Base-by-base conservation (phyloP, 2,797 vertebrate genomes). In the Acridotheres tristis region DNA sequence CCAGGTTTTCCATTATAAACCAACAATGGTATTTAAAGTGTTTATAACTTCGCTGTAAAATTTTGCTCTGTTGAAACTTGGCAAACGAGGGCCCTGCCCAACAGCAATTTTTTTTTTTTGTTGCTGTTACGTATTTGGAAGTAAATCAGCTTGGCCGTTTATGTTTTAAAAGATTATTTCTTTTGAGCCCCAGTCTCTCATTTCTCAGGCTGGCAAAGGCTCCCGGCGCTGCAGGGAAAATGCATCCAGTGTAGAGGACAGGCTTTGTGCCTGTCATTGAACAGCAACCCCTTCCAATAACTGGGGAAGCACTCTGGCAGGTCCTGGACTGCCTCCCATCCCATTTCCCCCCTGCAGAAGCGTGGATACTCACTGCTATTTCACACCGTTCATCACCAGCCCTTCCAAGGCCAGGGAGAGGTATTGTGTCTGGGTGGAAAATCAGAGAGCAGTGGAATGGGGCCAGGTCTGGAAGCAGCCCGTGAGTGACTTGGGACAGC, bases 91-190 rank as follows among this genome's bases (percentile, higher is more conserved):
- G 86, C 47, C 51, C 36, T 95, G 77, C 93, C 95, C 88, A 74
- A 91, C 68, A 94, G 94, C 68, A 72, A n/a, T 87, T 66, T 78
- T 66, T 78, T 73, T 87, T 83, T 26, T 83, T 36, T 94, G 66
- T 81, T 72, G 48, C 53, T 66, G 55, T 79, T 65, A 36, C 2
- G 7, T 87, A 45, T 87, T 96, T 92, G 86, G 88, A 93, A 95
- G 89, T 68, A 83, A 94, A 96, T 96, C 92, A 89, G 89, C 81
- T 94, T 92, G 94, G 89, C 77, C 72, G 43, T 95, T 94, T 95
- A 71, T 93, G 61, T 87, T 93, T 85, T 32, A 77, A 77, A 91
- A 93, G 81, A 89, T 95, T 89, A 89, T 83, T 84, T 85, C 93
- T 85, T 95, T 42, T 77, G 93, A 94, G 85, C 74, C 80, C 61